A percentile compares a stretch with the other conserved stretches of the same genome.
Evolutionary conservation across 2,888 invertebrate genomes (phyloP).

Genomic region (Melanophora roralis): DNA sequence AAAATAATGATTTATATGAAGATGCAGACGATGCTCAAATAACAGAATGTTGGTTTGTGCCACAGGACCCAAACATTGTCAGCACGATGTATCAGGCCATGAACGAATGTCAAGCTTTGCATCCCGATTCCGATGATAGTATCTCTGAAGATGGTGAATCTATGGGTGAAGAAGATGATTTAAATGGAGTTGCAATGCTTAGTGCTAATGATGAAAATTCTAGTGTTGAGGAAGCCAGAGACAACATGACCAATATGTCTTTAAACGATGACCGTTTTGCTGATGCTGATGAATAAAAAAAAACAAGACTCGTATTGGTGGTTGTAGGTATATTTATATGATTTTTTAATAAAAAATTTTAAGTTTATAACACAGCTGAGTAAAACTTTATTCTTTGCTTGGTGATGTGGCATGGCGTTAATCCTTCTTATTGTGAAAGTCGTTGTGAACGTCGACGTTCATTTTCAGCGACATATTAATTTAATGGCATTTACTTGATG

Average conservation of each 20-base stretch:
- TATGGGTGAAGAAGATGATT: slow-evolving; percentile 71
- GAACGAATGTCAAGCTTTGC: slow-evolving; percentile 86
- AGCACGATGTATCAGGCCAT: slow-evolving; percentile 85
- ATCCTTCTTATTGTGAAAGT: too few relatives aligned
- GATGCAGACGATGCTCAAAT: slow-evolving; percentile 78
- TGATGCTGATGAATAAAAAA: slow-evolving; percentile 73
- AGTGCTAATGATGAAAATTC: slow-evolving; percentile 54
- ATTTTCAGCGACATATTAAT: too few relatives aligned
- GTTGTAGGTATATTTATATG: too few relatives aligned
- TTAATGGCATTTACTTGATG: too few relatives aligned
- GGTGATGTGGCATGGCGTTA: too few relatives aligned
- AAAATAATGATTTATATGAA: slow-evolving; percentile 69
- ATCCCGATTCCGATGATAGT: slow-evolving; percentile 86
- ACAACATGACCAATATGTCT: slow-evolving; percentile 74
- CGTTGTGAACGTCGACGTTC: too few relatives aligned
- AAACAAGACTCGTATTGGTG: too few relatives aligned
- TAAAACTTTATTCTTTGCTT: too few relatives aligned
- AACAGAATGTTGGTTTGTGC: slow-evolving; percentile 86
- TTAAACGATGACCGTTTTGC: slow-evolving; percentile 75
- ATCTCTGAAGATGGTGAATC: slow-evolving; percentile 75
- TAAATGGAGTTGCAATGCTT: background rate
- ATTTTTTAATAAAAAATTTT: too few relatives aligned
- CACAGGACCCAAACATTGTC: slow-evolving; percentile 81
- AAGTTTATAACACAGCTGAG: too few relatives aligned
- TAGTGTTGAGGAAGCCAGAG: slow-evolving; percentile 66